Conservation (phyloP, 2,888 invertebrate genomes). For the Eumacrocentrus americanus region DNA sequence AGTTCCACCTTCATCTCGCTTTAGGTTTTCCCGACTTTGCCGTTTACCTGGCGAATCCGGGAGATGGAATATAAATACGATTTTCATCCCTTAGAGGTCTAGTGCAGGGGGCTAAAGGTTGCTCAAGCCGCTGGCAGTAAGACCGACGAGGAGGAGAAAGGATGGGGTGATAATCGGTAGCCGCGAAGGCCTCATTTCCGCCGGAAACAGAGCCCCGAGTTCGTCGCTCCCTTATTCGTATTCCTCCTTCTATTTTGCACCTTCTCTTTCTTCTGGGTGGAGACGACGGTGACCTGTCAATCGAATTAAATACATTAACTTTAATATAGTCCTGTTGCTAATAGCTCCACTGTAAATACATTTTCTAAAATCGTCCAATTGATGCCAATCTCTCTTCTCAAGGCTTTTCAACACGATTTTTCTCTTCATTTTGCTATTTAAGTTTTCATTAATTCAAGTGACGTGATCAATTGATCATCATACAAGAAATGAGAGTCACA, state of each 20-base stretch:
- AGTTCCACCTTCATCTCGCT: constrained; percentile 12
- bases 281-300: too few relatives aligned
- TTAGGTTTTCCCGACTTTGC: constrained; percentile 23
- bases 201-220: constrained; percentile 55
- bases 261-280: neutral
- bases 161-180: constrained; percentile 37
- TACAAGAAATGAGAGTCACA: neutral
- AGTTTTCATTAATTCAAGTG: neutral
- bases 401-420: too few relatives aligned
- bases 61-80: constrained; percentile 58
- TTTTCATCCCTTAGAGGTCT: constrained; percentile 45
- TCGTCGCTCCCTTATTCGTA: constrained; percentile 24
- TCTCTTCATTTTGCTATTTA: too few relatives aligned
- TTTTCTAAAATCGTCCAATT: too few relatives aligned
- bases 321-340: too few relatives aligned
- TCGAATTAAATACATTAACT: too few relatives aligned
- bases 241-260: constrained; percentile 3
- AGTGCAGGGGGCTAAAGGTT: constrained; percentile 33
- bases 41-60: constrained; percentile 46
- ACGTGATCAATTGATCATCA: neutral
- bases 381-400: too few relatives aligned
- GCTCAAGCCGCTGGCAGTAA: constrained; percentile 20
- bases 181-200: constrained; percentile 58
- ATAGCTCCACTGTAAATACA: too few relatives aligned
- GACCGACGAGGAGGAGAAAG: constrained; percentile 33